Base-by-base conservation (phyloP, 2,888 invertebrate species). In the Hydrotaea cyrtoneurina region DNA sequence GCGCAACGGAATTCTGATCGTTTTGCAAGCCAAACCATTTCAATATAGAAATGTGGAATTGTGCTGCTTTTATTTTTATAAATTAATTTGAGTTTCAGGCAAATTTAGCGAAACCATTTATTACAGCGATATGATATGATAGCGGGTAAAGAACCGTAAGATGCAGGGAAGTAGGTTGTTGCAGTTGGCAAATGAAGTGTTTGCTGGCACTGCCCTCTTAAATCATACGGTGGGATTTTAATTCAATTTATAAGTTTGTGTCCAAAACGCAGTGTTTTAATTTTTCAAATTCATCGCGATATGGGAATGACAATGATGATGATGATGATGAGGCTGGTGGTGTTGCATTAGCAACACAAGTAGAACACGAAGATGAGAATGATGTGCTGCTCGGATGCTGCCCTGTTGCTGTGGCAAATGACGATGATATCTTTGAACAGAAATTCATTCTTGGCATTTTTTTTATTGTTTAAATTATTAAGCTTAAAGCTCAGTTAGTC, bases 211-310 rank as follows among this genome's bases (percentile, higher is more conserved):
- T 39, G 59, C 59, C 59, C 59, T 2, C 59, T n/a, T 17, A 43
- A 64, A 64, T 39, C 66, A 15, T 43, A 43, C 21, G 66, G 46
- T 69, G 69, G 69, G 69, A 69, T 69, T 69, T 69, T 69, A 69
- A 69, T 69, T 69, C 69, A 69, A 69, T 69, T 69, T 69, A 46
- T 46, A 46, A 64, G 36, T 64, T 10, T 64, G 36, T 39, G 39
- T 15, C n/a, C 21, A 79, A 79, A 77, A 77, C 50, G 79, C 74
- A 80, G 77, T 82, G 82, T 82, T 85, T 85, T 82, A 82, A 85
- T 85, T 85, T 85, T 82, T 85, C 85, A 85, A 85, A 85, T 79
- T 85, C 85, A 85, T 82, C 79, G 82, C 77, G 85, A 85, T 85
- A 80, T 23, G 69, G 10, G 13, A 69, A 69, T 66, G 69, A 69